phyloP scores from a whole-genome alignment of 2,888 invertebrate genomes.

The Dyspetes luteomarginatus region DNA sequence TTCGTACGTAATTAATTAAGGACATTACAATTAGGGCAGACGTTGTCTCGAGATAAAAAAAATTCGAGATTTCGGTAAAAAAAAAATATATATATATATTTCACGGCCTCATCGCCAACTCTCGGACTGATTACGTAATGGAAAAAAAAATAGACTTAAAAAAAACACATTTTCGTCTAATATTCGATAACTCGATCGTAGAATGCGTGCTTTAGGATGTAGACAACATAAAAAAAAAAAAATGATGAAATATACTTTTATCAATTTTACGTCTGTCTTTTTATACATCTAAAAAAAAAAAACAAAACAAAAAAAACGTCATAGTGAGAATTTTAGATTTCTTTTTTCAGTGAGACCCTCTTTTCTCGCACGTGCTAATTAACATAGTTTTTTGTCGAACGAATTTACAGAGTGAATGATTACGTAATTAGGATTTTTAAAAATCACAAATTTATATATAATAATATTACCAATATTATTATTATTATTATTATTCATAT shows the following conservation, averaged over 20 bases:
- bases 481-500: background rate
- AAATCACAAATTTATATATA: no score
- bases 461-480: no score
- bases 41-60: background rate
- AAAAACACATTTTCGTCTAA: conserved; percentile 4
- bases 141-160: conserved; percentile 52
- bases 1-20: conserved; percentile 8
- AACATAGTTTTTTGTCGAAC: conserved; percentile 22
- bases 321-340: conserved; percentile 38
- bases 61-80: conserved; percentile 16
- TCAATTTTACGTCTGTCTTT: conserved; percentile 35
- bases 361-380: conserved; percentile 29
- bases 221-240: conserved; percentile 21
- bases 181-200: background rate
- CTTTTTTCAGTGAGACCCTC: background rate
- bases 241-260: conserved; percentile 13
- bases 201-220: background rate
- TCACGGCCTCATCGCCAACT: conserved; percentile 63
- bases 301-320: background rate
- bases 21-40: background rate
- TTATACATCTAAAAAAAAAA: conserved; percentile 32
- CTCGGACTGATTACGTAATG: conserved; percentile 68
- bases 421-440: background rate
- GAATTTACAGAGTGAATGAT: background rate
- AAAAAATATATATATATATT: conserved; percentile 41